phyloP scores from a whole-genome alignment of 2,888 invertebrate genomes.

The Trichopoda pennipes region DNA sequence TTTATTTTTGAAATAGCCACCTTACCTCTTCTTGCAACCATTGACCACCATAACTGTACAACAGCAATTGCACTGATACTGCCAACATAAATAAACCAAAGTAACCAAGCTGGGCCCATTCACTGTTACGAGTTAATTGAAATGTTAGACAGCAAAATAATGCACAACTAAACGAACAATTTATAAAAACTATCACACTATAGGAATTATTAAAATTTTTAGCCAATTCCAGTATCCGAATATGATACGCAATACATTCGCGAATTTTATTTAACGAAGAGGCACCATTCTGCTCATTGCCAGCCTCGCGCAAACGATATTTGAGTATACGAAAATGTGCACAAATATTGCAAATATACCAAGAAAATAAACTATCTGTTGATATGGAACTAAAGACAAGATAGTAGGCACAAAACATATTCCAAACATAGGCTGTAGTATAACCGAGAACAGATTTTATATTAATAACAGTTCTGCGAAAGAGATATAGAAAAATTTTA shows the following conservation, averaged over 20 bases:
- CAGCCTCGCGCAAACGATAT: constrained; percentile 14
- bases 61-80: constrained; percentile 28
- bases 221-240: constrained; percentile 29
- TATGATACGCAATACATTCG: constrained; percentile 28
- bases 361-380: constrained; percentile 24
- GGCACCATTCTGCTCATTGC: neutral
- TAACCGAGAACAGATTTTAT: constrained; percentile 1
- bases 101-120: constrained; percentile 25
- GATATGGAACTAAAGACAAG: constrained; percentile 30
- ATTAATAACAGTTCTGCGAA: constrained; percentile 23
- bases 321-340: constrained; percentile 52
- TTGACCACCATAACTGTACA: constrained; percentile 49
- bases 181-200: constrained; percentile 32
- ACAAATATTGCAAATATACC: constrained; percentile 41
- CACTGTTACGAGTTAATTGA: constrained; percentile 34
- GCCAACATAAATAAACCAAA: constrained; percentile 9
- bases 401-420: neutral
- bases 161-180: constrained; percentile 45
- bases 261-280: neutral
- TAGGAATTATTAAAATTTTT: constrained; percentile 30
- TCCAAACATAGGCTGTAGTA: constrained; percentile 3
- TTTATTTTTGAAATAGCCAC: neutral
- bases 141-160: constrained; percentile 43
- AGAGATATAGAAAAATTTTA: neutral
- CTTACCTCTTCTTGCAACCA: constrained; percentile 38